Base-by-base conservation (phyloP, 1,140 invertebrate genomes). In the Ganaspis sp. region DNA sequence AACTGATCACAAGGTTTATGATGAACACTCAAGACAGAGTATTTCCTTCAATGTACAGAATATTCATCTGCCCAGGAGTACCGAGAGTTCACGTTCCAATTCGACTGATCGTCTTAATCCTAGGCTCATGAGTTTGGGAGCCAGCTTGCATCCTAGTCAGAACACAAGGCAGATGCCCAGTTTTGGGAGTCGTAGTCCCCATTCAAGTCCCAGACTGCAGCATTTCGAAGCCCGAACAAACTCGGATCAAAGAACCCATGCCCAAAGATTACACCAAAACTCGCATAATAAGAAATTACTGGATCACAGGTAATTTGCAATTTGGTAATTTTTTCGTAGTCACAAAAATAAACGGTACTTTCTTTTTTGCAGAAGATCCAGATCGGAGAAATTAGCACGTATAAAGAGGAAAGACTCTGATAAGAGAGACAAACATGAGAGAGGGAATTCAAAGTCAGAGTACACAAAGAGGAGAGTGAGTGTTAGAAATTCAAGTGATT, bases 101-200 rank as follows among this genome's bases (percentile, higher is more conserved):
- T 91, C 90, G 1, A 89, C 82, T 0, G 90, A 91, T 73, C 85
- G 90, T 29, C 53, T 89, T 34, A 90, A 90, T 70, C 77, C 89
- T 0, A 80, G 89, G 53, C 72, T 91, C 23, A 75, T 83, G n/a
- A 86, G 79, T 34, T 89, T 90, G 21, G 87, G 90, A 0, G 85
- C 87, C 0, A 89, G 88, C 34, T 72, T 91, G 26, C 89, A 91
- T 75, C 90, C 90, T 70, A 91, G 88, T 81, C 89, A 90, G 64
- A 91, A 87, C 72, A 91, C 87, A 0, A 79, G 88, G 72, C 89
- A 90, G 54, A 90, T 91, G 87, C 90, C 90, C 0, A 91, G 88
- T 38, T 91, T 91, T 23, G 88, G 90, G 0, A 90, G 86, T 42
- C 86, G 86, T 74, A 91, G 90, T 83, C 90, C 89, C 0, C 87